Base-by-base conservation (phyloP, 2,113 vertebrate genomes). In the Mystacornis crossleyi region DNA sequence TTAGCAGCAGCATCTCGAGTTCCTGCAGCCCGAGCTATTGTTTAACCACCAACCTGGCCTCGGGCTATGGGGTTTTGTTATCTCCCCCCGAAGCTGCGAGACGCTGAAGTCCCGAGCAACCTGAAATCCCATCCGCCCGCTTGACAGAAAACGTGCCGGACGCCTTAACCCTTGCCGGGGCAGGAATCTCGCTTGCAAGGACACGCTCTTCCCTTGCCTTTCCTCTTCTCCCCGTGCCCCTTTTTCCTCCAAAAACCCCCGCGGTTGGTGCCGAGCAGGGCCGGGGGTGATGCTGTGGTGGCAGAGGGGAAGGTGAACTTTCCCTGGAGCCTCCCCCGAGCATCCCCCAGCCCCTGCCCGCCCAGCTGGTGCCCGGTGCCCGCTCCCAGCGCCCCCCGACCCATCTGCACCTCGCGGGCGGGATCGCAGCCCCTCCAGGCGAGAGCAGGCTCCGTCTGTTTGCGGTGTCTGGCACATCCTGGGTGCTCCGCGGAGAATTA, bases 401-500 rank as follows among this genome's bases (percentile, higher is more conserved):
- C 91, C 87, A 70, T 86, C 90, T 65, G 90, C 70, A 12, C 51
- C 82, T 14, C 1, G 16, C 33, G 26, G 25, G 43, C 18, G 29
- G 86, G 55, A 43, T 92, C 40, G 29, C 86, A 14, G 93, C 23
- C 79, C 88, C 84, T 69, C 79, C 64, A 1, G 95, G 89, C 89
- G 19, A 1, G 45, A 3, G 53, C 55, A 1, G 58, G 7, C 75
- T 42, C 67, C 75, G 61, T 95, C 36, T 95, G 93, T 89, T 90
- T 65, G 94, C 89, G 1, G 91, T 14, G 95, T 97, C 96, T 96
- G 93, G 91, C 94, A 95, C 95, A 33, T 95, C 94, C 57, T 38
- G 86, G 94, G 89, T 40, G 93, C 82, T 65, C 26, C 1, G 24
- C 12, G 0, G 62, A 79, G 81, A 89, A 87, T 61, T 86, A 93